phyloP scores from a whole-genome alignment of 2,797 vertebrate species.

The Arrhamphus sclerolepis region DNA sequence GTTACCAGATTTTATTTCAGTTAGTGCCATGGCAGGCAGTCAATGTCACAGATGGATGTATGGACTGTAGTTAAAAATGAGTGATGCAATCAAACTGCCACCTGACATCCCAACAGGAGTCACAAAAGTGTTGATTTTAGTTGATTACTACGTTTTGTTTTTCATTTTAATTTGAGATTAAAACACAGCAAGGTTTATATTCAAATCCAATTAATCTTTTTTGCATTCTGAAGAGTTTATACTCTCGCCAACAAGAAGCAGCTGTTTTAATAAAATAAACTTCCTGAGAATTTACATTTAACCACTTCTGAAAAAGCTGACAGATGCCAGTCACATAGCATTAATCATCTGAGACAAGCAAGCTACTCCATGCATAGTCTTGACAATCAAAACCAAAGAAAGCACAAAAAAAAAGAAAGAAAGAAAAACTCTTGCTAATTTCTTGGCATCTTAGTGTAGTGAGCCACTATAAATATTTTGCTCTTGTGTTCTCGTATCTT shows the following conservation, averaged over 20 bases:
- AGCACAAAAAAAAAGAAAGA: constrained; percentile 15
- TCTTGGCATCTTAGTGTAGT: not conserved
- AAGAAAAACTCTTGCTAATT: not conserved
- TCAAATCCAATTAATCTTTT: not conserved
- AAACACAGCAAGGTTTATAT: not conserved
- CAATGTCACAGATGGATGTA: not conserved
- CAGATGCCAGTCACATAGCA: constrained; percentile 40
- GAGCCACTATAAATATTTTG: not conserved
- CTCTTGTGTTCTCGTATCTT: not conserved
- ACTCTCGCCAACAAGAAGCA: constrained; percentile 15
- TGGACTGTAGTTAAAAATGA: constrained; percentile 4
- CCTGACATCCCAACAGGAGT: not conserved
- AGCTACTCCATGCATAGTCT: constrained; percentile 32
- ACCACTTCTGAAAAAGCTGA: constrained; percentile 26
- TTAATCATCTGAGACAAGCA: constrained; percentile 41
- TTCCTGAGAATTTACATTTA: constrained; percentile 64
- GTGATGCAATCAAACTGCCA: not conserved
- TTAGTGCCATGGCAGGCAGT: constrained; percentile 9
- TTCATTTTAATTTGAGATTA: not conserved
- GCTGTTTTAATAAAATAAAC: constrained; percentile 25
- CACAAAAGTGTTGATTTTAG: not conserved
- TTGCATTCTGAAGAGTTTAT: not conserved
- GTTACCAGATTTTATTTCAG: not conserved
- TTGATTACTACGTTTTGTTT: not conserved
- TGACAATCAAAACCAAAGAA: constrained; percentile 25